Conservation (phyloP, 2,113 vertebrate species). For the Sapajus apella region DNA sequence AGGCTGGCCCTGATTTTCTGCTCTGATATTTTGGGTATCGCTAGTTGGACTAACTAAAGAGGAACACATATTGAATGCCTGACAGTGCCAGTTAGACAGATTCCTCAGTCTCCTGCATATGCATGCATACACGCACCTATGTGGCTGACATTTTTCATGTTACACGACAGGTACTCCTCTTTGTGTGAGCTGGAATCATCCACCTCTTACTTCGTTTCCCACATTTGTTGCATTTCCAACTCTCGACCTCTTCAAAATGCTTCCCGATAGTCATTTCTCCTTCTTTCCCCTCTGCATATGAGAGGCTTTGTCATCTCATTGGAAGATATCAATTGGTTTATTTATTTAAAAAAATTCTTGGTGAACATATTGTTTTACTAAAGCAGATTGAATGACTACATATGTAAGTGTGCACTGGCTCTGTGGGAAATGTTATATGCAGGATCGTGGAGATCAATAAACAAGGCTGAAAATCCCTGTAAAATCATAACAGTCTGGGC, state of each 20-base stretch:
- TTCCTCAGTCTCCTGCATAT: rapidly evolving
- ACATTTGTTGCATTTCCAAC: neutral
- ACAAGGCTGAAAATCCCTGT: neutral
- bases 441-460: neutral
- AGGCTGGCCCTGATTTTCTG: neutral
- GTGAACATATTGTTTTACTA: neutral
- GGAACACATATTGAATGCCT: neutral
- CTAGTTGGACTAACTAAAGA: constrained; percentile 4
- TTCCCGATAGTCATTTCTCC: neutral
- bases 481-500: neutral
- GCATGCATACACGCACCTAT: neutral
- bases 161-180: neutral
- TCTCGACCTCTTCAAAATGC: neutral
- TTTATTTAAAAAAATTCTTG: neutral
- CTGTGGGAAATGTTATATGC: neutral
- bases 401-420: neutral
- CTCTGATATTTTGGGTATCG: neutral
- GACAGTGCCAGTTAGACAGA: neutral
- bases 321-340: neutral
- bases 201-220: neutral
- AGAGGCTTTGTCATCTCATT: neutral
- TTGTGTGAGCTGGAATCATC: neutral
- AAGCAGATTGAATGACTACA: neutral
- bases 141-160: neutral
- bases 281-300: neutral